phyloP scores from a whole-genome alignment of 2,797 vertebrate genomes.

The Naso thynnoides region DNA sequence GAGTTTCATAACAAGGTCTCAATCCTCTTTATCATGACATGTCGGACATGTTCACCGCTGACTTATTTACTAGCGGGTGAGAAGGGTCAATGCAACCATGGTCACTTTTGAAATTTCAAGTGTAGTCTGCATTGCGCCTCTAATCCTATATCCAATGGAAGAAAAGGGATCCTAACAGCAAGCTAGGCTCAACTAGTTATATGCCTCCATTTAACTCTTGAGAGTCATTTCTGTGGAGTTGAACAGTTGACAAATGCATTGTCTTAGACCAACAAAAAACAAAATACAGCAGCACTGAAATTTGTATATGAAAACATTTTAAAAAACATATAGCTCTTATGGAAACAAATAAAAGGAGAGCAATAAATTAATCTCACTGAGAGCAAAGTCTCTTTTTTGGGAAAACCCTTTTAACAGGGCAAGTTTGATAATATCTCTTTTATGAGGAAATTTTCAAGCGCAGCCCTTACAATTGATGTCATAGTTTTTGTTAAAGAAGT shows the following conservation, averaged over 20 bases:
- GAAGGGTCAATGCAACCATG: background rate
- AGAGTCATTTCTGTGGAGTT: too few relatives aligned
- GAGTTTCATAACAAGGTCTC: background rate
- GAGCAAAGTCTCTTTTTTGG: background rate
- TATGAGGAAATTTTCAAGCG: background rate
- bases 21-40: background rate
- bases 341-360: too few relatives aligned
- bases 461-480: background rate
- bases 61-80: background rate
- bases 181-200: too few relatives aligned
- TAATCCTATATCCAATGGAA: too few relatives aligned
- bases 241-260: too few relatives aligned
- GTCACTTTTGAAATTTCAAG: background rate
- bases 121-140: background rate
- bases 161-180: too few relatives aligned
- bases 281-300: too few relatives aligned
- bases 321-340: too few relatives aligned
- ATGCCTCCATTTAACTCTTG: too few relatives aligned
- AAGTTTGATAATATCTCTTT: background rate
- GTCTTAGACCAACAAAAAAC: too few relatives aligned
- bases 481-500: background rate
- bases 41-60: background rate
- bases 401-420: background rate
- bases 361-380: slow-evolving; percentile 1
- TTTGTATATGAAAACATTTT: too few relatives aligned